These are phyloP conservation scores for Byasa hedistus DNA, from an alignment of 2,888 invertebrate genomes.

Conservation along the genomic window DNA sequence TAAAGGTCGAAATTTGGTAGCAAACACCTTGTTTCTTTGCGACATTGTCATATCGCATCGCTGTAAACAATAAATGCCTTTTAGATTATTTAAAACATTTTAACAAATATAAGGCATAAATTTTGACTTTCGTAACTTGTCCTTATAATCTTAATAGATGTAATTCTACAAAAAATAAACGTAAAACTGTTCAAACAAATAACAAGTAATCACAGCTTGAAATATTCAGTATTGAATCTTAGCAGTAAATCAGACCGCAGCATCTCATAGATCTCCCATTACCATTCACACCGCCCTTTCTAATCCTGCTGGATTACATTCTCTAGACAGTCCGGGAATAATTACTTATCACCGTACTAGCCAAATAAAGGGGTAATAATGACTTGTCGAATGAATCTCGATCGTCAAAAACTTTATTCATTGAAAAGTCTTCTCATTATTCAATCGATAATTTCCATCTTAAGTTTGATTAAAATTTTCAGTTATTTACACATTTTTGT, in stretches of 20 bases:
- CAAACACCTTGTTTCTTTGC: no score
- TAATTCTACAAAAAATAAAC: neutral
- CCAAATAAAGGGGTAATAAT: conserved; percentile 56
- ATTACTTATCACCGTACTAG: conserved; percentile 68
- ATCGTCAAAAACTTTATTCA: conserved; percentile 26
- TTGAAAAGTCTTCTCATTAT: conserved; percentile 30
- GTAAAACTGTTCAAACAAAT: conserved; percentile 41
- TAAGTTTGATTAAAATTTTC: neutral
- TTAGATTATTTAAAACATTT: no score
- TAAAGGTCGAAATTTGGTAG: no score
- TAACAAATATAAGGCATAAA: no score
- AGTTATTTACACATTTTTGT: neutral
- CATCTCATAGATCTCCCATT: conserved; percentile 72
- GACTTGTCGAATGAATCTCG: conserved; percentile 41
- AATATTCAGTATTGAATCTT: conserved; percentile 79
- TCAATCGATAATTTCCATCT: conserved; percentile 24
- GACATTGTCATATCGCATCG: no score
- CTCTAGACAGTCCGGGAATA: conserved; percentile 74
- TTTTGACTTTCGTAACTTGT: no score
- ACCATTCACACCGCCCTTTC: conserved; percentile 77
- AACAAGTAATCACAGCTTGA: conserved; percentile 70
- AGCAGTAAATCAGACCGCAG: conserved; percentile 78
- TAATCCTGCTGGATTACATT: conserved; percentile 76
- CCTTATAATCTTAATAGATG: neutral
- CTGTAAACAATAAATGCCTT: no score